A percentile compares a stretch with the other conserved stretches of the same genome.
phyloP scores from a whole-genome alignment of 2,113 vertebrate genomes.

The Strix uralensis region DNA sequence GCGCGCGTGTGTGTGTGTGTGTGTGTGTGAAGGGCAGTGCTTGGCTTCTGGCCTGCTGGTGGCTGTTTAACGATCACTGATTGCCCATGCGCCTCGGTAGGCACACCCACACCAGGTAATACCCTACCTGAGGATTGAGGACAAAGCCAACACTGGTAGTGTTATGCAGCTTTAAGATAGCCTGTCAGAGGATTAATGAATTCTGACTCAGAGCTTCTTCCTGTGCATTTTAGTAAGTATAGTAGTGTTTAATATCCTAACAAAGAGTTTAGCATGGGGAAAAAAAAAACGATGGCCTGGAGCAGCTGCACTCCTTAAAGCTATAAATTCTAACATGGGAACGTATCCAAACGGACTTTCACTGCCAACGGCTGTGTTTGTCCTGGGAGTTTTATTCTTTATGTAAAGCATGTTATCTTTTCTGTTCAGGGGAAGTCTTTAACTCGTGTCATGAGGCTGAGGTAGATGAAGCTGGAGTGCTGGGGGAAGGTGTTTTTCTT shows the following conservation, averaged over 20 bases:
- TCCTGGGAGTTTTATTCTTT: background rate
- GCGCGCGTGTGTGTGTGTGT: background rate
- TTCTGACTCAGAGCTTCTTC: background rate
- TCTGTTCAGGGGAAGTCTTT: background rate
- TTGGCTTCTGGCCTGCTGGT: background rate
- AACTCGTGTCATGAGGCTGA: background rate
- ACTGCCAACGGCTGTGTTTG: background rate
- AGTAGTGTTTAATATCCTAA: background rate
- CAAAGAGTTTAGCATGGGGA: background rate
- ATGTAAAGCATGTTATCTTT: background rate
- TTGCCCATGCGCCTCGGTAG: fast-evolving
- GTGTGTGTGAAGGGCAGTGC: background rate
- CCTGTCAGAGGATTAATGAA: conserved; percentile 15
- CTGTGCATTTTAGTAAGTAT: background rate
- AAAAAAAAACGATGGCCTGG: background rate
- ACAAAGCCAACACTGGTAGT: background rate
- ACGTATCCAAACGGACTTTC: background rate
- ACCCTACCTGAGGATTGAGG: background rate
- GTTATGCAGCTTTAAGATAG: conserved; percentile 17
- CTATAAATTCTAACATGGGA: conserved; percentile 3
- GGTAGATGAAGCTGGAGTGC: background rate
- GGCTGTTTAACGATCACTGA: background rate
- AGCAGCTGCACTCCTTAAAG: conserved; percentile 8
- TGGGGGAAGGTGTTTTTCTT: background rate
- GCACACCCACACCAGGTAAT: background rate